Conservation (phyloP, 2,797 vertebrate genomes). For the Sebastes vulpes region DNA sequence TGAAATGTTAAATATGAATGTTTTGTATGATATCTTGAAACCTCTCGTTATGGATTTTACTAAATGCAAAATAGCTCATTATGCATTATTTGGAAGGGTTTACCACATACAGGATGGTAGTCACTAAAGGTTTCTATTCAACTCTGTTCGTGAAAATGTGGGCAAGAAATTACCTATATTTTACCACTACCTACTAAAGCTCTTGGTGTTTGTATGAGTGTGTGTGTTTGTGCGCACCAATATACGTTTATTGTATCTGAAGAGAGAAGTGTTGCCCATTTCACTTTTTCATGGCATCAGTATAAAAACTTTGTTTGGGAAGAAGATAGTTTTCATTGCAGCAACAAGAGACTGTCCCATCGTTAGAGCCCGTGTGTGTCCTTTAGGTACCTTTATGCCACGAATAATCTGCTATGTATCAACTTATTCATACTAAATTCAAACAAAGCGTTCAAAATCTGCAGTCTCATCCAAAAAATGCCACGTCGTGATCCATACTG, state of each 20-base stretch:
- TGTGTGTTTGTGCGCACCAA: not conserved
- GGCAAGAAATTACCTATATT: not conserved
- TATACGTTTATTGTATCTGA: not conserved
- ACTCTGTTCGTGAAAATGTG: not conserved
- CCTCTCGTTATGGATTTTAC: not conserved
- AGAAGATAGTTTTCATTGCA: not conserved
- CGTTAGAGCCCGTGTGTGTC: not conserved
- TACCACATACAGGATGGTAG: not conserved
- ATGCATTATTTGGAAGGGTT: not conserved
- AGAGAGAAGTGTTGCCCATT: not conserved
- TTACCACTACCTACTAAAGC: not conserved
- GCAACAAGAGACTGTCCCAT: not conserved
- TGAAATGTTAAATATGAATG: not conserved
- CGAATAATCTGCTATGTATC: not conserved
- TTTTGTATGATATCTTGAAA: no score
- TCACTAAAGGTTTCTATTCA: not conserved
- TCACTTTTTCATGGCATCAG: not conserved
- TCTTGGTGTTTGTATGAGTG: not conserved
- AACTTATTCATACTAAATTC: not conserved
- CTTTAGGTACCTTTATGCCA: not conserved
- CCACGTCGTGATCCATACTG: conserved; percentile 42
- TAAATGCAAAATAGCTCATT: not conserved
- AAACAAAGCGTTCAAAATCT: conserved; percentile 11
- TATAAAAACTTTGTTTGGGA: not conserved
- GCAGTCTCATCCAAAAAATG: conserved; percentile 35